Conservation (phyloP, 2,113 vertebrate genomes). For the Cyprinodon brontotheroides region DNA sequence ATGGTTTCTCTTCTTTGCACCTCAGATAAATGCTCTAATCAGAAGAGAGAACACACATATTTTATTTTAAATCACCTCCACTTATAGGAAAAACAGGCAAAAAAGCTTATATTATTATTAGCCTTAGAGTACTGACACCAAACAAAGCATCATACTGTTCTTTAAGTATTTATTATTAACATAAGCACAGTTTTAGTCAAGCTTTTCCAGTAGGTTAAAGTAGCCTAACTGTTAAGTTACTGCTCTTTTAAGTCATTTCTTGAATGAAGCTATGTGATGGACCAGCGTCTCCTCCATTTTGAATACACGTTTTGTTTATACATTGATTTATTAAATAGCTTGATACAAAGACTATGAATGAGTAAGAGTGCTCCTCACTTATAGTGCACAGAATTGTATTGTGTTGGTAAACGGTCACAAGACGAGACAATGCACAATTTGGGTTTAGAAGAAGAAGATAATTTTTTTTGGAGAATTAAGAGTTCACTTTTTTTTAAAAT, state of each 20-base stretch:
- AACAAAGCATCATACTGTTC: not conserved
- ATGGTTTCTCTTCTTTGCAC: constrained; percentile 18
- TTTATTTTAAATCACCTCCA: not conserved
- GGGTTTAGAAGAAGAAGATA: not conserved
- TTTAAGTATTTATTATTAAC: not conserved
- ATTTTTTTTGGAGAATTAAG: not conserved
- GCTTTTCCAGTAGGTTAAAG: not conserved
- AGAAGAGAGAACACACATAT: not conserved
- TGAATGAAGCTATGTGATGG: not conserved
- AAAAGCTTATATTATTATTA: not conserved
- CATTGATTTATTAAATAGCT: not conserved
- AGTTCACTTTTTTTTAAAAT: not conserved
- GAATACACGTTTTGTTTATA: not conserved
- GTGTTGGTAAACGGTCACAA: not conserved
- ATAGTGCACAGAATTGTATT: not conserved
- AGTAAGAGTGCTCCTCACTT: not conserved
- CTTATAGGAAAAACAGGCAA: not conserved
- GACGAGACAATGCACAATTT: not conserved
- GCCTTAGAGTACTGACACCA: no score
- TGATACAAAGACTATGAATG: not conserved
- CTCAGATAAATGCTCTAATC: constrained; percentile 14
- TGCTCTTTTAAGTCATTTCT: not conserved
- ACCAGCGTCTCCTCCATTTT: not conserved
- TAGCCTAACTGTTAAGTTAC: not conserved
- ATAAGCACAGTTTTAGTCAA: not conserved